These are phyloP conservation scores for Okamejei kenojei DNA, from an alignment of 2,797 vertebrate genomes.

Conservation along the genomic window DNA sequence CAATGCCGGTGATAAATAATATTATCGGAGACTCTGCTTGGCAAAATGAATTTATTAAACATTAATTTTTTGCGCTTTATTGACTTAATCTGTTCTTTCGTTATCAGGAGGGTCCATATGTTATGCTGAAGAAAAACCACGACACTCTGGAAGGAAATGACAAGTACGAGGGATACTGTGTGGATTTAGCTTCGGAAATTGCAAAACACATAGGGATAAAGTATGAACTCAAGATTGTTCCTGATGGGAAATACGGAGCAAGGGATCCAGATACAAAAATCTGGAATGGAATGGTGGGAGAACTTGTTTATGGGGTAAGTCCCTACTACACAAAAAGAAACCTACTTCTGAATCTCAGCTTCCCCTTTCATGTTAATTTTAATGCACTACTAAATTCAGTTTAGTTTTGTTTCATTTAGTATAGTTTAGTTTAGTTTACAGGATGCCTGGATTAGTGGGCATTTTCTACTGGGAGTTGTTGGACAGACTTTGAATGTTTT, in stretches of 20 bases:
- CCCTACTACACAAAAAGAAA: constrained; percentile 35
- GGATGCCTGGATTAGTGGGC: too few relatives aligned
- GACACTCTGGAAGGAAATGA: constrained; percentile 96
- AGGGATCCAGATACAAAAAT: constrained; percentile 97
- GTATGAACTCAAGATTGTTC: constrained; percentile 97
- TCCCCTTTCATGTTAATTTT: neutral
- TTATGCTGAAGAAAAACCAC: constrained; percentile 99
- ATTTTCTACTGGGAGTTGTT: too few relatives aligned
- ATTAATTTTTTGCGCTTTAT: neutral
- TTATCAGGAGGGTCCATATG: constrained; percentile 95
- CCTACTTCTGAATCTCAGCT: neutral
- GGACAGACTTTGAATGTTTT: too few relatives aligned
- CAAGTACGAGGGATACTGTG: constrained; percentile 94
- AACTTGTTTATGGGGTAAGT: constrained; percentile 98
- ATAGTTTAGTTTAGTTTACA: too few relatives aligned
- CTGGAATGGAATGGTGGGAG: constrained; percentile 99
- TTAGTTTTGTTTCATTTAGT: neutral
- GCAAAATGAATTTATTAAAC: neutral
- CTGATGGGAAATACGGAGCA: constrained; percentile 96
- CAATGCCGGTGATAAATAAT: neutral
- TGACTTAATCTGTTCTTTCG: constrained; percentile 26
- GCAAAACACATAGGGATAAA: constrained; percentile 98
- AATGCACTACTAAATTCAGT: neutral
- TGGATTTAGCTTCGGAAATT: constrained; percentile 96
- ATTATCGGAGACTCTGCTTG: neutral